Evolutionary conservation across 2,113 vertebrate genomes (phyloP).

Genomic region (Taurulus bubalis): DNA sequence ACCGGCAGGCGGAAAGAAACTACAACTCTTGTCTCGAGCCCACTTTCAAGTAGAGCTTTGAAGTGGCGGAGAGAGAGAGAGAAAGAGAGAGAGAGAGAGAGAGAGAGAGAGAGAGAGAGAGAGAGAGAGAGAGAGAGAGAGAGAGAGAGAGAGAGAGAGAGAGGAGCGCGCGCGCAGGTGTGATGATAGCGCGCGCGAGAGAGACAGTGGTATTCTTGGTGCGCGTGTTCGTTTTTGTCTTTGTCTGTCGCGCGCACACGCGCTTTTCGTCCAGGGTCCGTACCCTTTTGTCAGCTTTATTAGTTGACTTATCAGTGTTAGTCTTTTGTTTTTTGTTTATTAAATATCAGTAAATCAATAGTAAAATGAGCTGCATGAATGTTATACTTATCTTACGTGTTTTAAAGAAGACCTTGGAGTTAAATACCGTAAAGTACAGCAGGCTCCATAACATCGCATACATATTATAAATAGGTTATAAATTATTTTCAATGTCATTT

Average conservation of each 20-base stretch:
- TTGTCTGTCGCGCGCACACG: not conserved
- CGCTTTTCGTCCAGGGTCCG: not conserved
- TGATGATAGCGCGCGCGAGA: not conserved
- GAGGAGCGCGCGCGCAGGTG: not conserved
- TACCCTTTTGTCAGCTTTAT: not conserved
- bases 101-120: not conserved
- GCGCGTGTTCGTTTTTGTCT: constrained; percentile 38
- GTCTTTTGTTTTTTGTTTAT: not conserved
- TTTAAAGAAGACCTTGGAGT: not conserved
- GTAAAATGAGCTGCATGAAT: not conserved
- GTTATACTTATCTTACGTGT: not conserved
- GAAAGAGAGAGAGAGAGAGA: not conserved
- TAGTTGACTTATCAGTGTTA: not conserved
- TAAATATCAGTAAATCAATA: not conserved
- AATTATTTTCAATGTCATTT: not conserved
- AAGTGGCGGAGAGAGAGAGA: constrained; percentile 26
- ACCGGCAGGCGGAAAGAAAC: constrained; percentile 42
- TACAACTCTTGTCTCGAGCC: constrained; percentile 56
- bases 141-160: not conserved
- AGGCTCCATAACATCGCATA: not conserved
- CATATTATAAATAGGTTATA: not conserved
- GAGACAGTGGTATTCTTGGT: constrained; percentile 6
- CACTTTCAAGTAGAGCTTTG: constrained; percentile 70
- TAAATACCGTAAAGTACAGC: not conserved
- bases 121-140: not conserved